phyloP scores from a whole-genome alignment of 1,140 invertebrate species.

The Prorops nasuta region DNA sequence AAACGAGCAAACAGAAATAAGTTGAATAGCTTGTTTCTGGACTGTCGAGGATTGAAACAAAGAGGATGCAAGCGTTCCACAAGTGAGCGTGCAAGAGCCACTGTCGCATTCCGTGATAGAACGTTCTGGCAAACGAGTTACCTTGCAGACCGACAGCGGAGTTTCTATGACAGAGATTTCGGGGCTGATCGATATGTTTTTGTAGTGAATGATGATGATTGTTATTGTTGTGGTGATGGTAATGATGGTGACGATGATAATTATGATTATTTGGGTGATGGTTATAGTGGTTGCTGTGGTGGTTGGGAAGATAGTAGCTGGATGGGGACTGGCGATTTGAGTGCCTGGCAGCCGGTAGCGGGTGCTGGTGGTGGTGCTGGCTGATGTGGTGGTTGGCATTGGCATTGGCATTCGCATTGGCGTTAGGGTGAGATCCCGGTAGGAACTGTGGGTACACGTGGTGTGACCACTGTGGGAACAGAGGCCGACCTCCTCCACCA shows the following conservation, averaged over 20 bases:
- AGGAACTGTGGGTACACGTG: conserved; percentile 90
- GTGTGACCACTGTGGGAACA: conserved; percentile 89
- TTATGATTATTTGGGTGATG: conserved; percentile 53
- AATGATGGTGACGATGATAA: conserved; percentile 53
- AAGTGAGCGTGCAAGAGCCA: too few species aligned
- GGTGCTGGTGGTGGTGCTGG: conserved; percentile 60
- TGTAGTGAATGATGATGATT: conserved; percentile 58
- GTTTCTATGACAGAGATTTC: conserved; percentile 63
- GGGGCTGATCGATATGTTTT: conserved; percentile 62
- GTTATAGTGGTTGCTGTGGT: conserved; percentile 55
- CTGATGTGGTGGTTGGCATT: conserved; percentile 56
- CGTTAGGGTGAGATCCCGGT: conserved; percentile 78
- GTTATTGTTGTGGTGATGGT: conserved; percentile 56
- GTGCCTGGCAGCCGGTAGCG: conserved; percentile 54
- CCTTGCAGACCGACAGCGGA: conserved; percentile 66
- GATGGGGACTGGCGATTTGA: conserved; percentile 49
- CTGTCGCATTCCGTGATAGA: conserved; percentile 15
- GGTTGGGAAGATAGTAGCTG: conserved; percentile 54
- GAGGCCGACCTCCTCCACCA: conserved; percentile 65
- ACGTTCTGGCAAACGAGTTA: conserved; percentile 50
- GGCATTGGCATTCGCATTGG: conserved; percentile 59
- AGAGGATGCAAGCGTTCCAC: too few species aligned
- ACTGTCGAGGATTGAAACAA: too few species aligned
- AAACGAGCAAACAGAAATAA: conserved; percentile 22
- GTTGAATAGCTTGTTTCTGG: too few species aligned